phyloP scores from a whole-genome alignment of 2,113 vertebrate genomes.

The Pardalotus punctatus region DNA sequence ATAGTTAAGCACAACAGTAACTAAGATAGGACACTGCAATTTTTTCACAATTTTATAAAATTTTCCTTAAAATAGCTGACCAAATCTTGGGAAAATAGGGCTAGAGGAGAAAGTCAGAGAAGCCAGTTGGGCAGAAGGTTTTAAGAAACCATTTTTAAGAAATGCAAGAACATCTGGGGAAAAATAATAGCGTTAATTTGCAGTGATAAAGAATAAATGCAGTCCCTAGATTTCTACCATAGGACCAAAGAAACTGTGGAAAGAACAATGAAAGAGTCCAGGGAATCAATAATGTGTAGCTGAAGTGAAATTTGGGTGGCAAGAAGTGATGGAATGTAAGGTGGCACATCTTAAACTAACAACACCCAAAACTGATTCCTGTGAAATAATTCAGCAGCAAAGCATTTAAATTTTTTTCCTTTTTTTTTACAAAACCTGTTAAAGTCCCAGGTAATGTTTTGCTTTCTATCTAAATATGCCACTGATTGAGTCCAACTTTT shows the following conservation, averaged over 20 bases:
- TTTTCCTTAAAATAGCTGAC: not conserved
- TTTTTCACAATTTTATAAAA: not conserved
- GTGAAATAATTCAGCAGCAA: not conserved
- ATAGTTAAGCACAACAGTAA: not conserved
- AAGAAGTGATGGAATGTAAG: not conserved
- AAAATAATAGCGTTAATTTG: not conserved
- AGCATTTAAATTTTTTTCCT: not conserved
- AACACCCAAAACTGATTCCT: not conserved
- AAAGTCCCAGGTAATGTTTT: not conserved
- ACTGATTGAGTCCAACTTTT: not conserved
- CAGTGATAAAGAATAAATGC: not conserved
- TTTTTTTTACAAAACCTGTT: not conserved
- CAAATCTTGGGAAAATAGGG: not conserved
- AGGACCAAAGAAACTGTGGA: not conserved
- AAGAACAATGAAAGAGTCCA: not conserved
- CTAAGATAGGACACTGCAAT: not conserved
- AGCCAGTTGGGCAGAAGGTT: not conserved
- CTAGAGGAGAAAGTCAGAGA: not conserved
- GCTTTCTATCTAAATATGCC: not conserved
- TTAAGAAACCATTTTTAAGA: not conserved
- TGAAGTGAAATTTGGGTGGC: not conserved
- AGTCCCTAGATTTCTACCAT: not conserved
- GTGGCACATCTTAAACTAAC: not conserved
- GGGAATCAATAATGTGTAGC: not conserved
- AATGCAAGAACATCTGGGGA: not conserved